A percentile compares a stretch with the other conserved stretches of the same genome.
Evolutionary conservation across 2,113 vertebrate species (phyloP).

Genomic region (Megaceryle torquata): DNA sequence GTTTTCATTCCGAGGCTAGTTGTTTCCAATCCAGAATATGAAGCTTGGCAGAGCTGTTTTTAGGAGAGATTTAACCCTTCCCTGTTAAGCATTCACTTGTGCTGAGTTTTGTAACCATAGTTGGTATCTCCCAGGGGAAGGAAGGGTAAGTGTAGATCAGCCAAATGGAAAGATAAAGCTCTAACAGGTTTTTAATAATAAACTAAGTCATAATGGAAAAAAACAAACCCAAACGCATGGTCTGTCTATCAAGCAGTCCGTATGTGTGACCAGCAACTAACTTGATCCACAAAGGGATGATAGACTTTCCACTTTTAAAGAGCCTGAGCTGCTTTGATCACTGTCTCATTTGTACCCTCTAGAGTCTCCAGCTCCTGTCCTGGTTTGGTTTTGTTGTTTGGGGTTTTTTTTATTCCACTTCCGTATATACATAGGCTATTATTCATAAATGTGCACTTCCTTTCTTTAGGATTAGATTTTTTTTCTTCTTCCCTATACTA

Average conservation of each 20-base stretch:
- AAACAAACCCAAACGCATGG: background rate
- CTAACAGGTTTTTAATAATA: slow-evolving; percentile 37
- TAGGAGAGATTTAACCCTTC: slow-evolving; percentile 53
- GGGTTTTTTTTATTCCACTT: background rate
- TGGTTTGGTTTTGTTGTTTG: background rate
- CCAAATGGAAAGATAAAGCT: slow-evolving; percentile 19
- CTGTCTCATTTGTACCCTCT: background rate
- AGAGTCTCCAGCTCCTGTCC: background rate
- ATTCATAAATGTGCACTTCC: background rate
- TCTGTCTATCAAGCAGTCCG: background rate
- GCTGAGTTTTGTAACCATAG: background rate
- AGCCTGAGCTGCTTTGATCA: background rate
- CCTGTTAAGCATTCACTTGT: background rate
- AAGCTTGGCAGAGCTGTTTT: slow-evolving; percentile 54
- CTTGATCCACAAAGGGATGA: background rate
- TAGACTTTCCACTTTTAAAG: background rate
- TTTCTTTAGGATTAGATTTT: background rate
- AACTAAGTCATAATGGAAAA: slow-evolving; percentile 14
- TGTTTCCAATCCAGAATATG: slow-evolving; percentile 59
- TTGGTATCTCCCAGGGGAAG: background rate
- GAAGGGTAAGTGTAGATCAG: background rate
- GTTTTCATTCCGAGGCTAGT: slow-evolving; percentile 50
- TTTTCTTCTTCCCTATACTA: background rate
- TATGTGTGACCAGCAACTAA: background rate
- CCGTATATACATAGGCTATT: background rate